Conservation (phyloP, 2,113 vertebrate species). For the Stegastes partitus region DNA sequence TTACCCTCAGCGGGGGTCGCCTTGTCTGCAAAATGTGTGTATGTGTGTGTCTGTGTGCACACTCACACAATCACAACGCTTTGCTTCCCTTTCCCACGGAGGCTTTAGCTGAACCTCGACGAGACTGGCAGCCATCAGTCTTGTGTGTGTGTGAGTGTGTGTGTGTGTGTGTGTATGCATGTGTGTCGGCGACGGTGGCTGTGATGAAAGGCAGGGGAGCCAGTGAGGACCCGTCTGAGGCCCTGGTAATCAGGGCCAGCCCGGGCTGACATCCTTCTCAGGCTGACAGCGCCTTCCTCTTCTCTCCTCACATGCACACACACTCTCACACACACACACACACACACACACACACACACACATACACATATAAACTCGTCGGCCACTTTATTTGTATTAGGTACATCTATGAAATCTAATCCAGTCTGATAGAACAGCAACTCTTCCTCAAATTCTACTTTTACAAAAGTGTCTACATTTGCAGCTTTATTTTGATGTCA, state of each 20-base stretch:
- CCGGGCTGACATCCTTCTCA: conserved; percentile 95
- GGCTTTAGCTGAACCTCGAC: conserved; percentile 76
- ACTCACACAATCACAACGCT: conserved; percentile 49
- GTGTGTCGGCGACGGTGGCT: conserved; percentile 69
- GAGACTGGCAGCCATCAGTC: conserved; percentile 91
- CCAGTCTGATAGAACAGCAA: no score
- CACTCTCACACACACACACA: conserved; percentile 33
- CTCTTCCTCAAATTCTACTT: no score
- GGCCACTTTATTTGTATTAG: no score
- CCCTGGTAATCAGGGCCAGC: conserved; percentile 95
- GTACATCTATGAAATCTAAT: no score
- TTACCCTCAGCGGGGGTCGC: conserved; percentile 76
- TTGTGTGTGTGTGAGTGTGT: conserved; percentile 57
- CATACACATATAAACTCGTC: no score
- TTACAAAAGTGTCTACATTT: no score
- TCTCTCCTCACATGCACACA: conserved; percentile 86
- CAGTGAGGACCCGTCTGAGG: conserved; percentile 82
- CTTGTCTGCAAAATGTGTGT: conserved; percentile 70
- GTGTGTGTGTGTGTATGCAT: conserved; percentile 65
- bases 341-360: conserved; percentile 18
- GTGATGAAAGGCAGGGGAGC: conserved; percentile 95
- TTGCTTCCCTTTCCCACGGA: conserved; percentile 69
- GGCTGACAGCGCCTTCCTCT: conserved; percentile 97
- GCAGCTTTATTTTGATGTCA: no score
- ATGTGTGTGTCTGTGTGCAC: conserved; percentile 52